Base-by-base conservation (phyloP, 2,888 invertebrate species). In the Dorcus hopei region DNA sequence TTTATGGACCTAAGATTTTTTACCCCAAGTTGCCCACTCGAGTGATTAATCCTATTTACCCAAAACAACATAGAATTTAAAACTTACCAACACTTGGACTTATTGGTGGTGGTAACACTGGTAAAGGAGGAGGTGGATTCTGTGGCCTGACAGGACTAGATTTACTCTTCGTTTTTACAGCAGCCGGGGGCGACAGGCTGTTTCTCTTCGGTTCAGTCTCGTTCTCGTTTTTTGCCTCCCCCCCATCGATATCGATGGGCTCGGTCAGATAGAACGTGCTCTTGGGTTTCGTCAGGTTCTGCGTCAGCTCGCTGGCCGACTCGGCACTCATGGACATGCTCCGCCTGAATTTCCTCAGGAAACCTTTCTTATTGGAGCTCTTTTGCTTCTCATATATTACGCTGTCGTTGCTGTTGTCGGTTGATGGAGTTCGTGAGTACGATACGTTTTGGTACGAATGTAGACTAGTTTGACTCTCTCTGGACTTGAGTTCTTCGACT, bases 191-290 rank as follows among this genome's bases (percentile, higher is more conserved):
- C 41, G 68, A 63, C 4, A 66, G 64, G 48, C 76, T 75, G 1
- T 76, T 73, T 49, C 79, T 76, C 71, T 79, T 79, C 26, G 6
- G 26, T 38, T 77, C 72, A 68, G 77, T 77, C 69, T 78, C 76
- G 57, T 54, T 54, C 49, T 54, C 52, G 14, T 38, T 48, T 75
- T 75, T 59, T 65, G 66, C 60, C 16, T 49, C 61, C 38, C 65
- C 63, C 26, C 66, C 62, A 70, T 87, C 87, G 1, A 85, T 81
- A 67, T 87, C 85, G 67, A 85, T 84, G 0, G 86, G 83, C 64
- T 88, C 86, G 50, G 87, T 87, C 66, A 89, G 75, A 70, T 90
- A 90, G 74, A 90, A 90, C 0, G 88, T 89, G 50, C 89, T 89
- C 63, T 86, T 85, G 0, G 86, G 69, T 64, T 74, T 74, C 48